Conservation (phyloP, 2,113 vertebrate genomes). For the Melanotaenia duboulayi region DNA sequence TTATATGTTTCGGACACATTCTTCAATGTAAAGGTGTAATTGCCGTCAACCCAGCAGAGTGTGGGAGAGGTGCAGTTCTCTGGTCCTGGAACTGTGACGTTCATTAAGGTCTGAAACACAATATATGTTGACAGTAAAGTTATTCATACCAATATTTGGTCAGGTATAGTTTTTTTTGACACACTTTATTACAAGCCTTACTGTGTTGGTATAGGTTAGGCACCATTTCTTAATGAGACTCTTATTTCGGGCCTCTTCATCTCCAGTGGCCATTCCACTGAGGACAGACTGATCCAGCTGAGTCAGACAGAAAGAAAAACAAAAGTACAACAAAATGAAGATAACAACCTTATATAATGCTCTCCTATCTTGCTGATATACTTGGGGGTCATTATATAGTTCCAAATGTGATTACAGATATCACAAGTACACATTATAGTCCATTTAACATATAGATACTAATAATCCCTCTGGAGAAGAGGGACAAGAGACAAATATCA, state of each 20-base stretch:
- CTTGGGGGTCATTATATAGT: neutral
- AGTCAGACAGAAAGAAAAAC: constrained; percentile 2
- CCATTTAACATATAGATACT: neutral
- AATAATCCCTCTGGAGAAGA: neutral
- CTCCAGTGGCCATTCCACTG: constrained; percentile 86
- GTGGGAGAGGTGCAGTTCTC: constrained; percentile 86
- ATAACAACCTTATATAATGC: constrained; percentile 6
- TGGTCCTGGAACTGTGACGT: constrained; percentile 83
- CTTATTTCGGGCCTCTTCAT: constrained; percentile 85
- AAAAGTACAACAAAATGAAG: neutral
- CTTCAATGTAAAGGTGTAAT: constrained; percentile 78
- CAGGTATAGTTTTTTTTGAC: neutral
- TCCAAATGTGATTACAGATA: neutral
- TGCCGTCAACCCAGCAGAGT: constrained; percentile 84
- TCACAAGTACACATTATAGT: neutral
- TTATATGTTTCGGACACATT: constrained; percentile 83
- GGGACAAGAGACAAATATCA: neutral
- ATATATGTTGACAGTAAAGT: neutral
- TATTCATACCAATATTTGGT: neutral
- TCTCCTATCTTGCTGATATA: constrained; percentile 24
- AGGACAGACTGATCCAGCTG: constrained; percentile 91
- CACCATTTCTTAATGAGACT: constrained; percentile 92
- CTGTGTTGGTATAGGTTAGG: constrained; percentile 82
- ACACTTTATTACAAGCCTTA: constrained; percentile 67
- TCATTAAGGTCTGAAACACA: constrained; percentile 83